Conservation (phyloP, 1,140 invertebrate genomes). For the Drosophila oshimai region DNA sequence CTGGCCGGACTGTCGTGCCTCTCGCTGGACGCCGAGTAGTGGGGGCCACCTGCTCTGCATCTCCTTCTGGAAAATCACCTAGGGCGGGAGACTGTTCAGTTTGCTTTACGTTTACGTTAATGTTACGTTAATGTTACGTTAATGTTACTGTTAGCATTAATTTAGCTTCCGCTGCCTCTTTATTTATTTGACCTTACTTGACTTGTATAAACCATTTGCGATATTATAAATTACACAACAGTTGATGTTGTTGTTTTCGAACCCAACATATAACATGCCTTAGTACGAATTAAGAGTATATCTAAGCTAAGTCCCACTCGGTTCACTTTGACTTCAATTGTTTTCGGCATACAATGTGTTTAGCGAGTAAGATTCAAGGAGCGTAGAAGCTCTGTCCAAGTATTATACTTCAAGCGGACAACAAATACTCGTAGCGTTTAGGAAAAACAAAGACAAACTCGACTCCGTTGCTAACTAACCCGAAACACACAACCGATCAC, state of each 20-base stretch:
- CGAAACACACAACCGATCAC: slow-evolving; percentile 10
- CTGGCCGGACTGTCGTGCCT: slow-evolving; percentile 22
- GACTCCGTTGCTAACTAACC: neutral
- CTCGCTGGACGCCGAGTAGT: slow-evolving; percentile 30
- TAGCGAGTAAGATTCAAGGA: slow-evolving; percentile 20
- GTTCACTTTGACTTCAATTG: slow-evolving; percentile 20
- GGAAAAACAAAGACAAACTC: slow-evolving; percentile 34
- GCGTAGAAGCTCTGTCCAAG: slow-evolving; percentile 58
- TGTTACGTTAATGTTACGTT: slow-evolving; percentile 23
- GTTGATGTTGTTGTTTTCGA: slow-evolving; percentile 44
- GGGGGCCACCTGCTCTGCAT: slow-evolving; percentile 1
- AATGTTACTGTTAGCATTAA: slow-evolving; percentile 34
- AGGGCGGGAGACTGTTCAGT: slow-evolving; percentile 15
- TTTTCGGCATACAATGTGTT: slow-evolving; percentile 25
- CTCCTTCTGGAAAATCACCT: too few relatives aligned
- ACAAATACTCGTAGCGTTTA: slow-evolving; percentile 69
- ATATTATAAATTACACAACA: slow-evolving; percentile 40
- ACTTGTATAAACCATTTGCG: slow-evolving; percentile 35
- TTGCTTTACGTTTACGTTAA: slow-evolving; percentile 17
- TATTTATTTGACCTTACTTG: slow-evolving; percentile 38
- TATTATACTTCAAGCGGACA: slow-evolving; percentile 59
- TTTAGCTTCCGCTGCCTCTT: slow-evolving; percentile 26
- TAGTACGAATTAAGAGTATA: slow-evolving; percentile 57
- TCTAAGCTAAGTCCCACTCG: slow-evolving; percentile 45
- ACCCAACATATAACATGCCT: slow-evolving; percentile 55